Percentiles rank a stretch among this genome's conserved stretches.
Conservation (phyloP, 53 echinoderm and acorn worm genomes). For the Pentamera pediparva region DNA sequence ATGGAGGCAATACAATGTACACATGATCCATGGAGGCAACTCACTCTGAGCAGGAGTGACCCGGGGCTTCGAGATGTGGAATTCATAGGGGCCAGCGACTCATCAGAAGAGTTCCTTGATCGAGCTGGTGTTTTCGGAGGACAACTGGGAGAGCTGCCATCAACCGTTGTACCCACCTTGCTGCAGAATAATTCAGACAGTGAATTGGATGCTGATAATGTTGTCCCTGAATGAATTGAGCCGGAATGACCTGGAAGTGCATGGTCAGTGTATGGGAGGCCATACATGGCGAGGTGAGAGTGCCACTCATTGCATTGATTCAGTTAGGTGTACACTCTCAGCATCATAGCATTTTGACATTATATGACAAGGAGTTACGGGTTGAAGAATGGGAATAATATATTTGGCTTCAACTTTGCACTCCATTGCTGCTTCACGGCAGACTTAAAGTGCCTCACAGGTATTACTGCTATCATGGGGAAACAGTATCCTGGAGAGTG, state of each 20-base stretch:
- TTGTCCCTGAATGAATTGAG: no score
- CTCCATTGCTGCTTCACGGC: constrained; percentile 51
- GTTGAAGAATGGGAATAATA: no score
- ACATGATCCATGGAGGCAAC: no score
- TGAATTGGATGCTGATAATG: no score
- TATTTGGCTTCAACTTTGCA: no score
- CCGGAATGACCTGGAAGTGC: constrained; percentile 60
- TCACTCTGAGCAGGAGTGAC: constrained; percentile 56
- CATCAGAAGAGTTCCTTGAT: constrained; percentile 53
- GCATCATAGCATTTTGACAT: no score
- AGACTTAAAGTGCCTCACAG: constrained; percentile 56
- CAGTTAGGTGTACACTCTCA: constrained; percentile 48
- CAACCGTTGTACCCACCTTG: no score
- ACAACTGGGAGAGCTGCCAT: no score
- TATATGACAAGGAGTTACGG: no score
- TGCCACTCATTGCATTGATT: constrained; percentile 56
- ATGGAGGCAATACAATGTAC: background rate
- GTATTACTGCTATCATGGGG: constrained; percentile 69
- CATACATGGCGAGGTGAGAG: constrained; percentile 52
- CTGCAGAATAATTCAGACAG: no score
- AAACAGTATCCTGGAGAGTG: constrained; percentile 46
- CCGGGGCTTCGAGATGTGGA: constrained; percentile 59
- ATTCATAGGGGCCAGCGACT: constrained; percentile 64
- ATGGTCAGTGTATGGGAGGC: constrained; percentile 78
- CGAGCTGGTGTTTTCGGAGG: constrained; percentile 42